Base-by-base conservation (phyloP, 2,113 vertebrate genomes). In the Oryzias javanicus region DNA sequence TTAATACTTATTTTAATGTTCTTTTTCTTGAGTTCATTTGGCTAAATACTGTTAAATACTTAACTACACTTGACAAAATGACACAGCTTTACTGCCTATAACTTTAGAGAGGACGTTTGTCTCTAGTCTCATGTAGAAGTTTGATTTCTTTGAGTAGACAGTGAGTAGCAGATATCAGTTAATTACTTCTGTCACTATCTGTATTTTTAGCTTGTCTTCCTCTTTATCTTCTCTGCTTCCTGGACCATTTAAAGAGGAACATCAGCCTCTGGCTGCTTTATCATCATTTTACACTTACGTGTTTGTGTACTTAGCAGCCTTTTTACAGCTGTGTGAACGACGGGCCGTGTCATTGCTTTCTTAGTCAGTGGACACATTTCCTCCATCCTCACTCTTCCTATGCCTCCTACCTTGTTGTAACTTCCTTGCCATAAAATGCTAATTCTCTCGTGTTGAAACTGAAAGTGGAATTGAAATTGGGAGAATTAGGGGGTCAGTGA, bases 371-470 rank as follows among this genome's bases (percentile, higher is more conserved):
- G 61, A 51, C 22, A 67, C 42, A 49, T 72, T 78, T 85, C 78
- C 74, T 84, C 57, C 52, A 3, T 17, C 66, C 69, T 2, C 8
- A 12, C 35, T 35, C 35, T 35, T 81, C 41, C 76, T 72, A 55
- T 64, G 42, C 74, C 49, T 65, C 70, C 65, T 61, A 49, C 67
- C 70, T 63, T 71, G 42, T 64, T 74, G 29, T 69, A 63, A 56
- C 76, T 64, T 68, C 55, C 77, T 72, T 45, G 58, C 67, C 45
- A 51, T 91, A 89, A 91, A 90, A 90, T 87, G 86, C 72, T 81
- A 91, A 90, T 87, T 55, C 53, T 60, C 63, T 78, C 72, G 69
- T 79, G 58, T 64, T 46, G 29, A 54, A 61, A 49, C 64, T 66
- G 57, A 70, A 57, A 72, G 79, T 51, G 61, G 54, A 45, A 60